These are phyloP conservation scores for Pipistrellus kuhlii DNA, from an alignment of 2,797 vertebrate species.

Conservation along the genomic window DNA sequence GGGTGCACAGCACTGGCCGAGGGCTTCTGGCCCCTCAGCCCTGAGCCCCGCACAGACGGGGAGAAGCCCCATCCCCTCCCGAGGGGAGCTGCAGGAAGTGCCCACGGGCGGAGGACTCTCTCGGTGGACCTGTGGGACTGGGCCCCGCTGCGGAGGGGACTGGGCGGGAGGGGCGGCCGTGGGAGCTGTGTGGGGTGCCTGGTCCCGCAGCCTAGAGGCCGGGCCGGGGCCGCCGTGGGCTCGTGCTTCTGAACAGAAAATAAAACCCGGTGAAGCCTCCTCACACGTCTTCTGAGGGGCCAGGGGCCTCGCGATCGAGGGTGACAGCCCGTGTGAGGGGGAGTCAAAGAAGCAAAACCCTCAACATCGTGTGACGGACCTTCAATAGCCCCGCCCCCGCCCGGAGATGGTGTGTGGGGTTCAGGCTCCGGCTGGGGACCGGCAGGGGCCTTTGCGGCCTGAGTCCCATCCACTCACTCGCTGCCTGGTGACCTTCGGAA, in stretches of 20 bases:
- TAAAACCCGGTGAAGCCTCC: neutral
- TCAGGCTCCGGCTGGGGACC: neutral
- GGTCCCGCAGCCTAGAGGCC: accelerated
- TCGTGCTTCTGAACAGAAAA: neutral
- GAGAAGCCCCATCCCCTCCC: neutral
- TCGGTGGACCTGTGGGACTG: neutral
- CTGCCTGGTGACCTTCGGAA: neutral
- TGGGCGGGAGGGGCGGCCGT: no score
- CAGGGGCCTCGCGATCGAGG: neutral
- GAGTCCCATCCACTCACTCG: neutral
- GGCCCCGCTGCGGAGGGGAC: neutral
- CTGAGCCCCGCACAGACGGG: neutral
- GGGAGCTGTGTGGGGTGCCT: accelerated
- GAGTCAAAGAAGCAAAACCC: neutral
- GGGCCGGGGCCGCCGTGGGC: accelerated
- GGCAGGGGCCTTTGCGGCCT: neutral
- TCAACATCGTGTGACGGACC: accelerated
- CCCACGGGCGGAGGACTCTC: neutral
- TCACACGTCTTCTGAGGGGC: neutral
- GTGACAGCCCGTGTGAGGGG: no score
- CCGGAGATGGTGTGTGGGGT: neutral
- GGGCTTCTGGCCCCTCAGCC: neutral
- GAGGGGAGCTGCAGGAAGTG: neutral
- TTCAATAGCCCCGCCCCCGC: neutral
- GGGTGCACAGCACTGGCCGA: accelerated